Evolutionary conservation across 1,140 invertebrate genomes (phyloP).

Genomic region (Laodelphax striatellus): DNA sequence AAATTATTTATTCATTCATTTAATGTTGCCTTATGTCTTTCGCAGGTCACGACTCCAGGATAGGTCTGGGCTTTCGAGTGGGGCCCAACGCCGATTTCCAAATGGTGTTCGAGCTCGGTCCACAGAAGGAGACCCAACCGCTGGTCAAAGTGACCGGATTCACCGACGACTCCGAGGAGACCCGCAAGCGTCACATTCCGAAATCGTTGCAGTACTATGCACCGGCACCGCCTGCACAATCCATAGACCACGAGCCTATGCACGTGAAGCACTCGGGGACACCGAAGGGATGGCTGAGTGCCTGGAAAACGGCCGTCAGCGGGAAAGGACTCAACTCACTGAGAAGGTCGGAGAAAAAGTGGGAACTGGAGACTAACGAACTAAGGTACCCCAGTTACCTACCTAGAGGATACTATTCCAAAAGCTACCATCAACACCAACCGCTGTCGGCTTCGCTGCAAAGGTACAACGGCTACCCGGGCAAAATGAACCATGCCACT

Average conservation of each 20-base stretch:
- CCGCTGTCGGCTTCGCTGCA: not conserved
- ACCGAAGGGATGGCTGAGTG: conserved; percentile 3
- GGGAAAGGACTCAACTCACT: not conserved
- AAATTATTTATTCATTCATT: no score
- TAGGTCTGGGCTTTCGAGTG: conserved; percentile 65
- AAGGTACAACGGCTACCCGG: not conserved
- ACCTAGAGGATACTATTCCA: no score
- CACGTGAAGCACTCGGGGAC: conserved; percentile 2
- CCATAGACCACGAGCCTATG: not conserved
- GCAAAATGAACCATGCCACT: conserved; percentile 9
- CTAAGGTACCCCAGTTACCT: no score
- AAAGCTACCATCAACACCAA: not conserved
- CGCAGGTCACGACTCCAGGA: conserved; percentile 62
- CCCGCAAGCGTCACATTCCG: not conserved
- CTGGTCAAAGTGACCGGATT: conserved; percentile 25
- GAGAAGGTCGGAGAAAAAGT: not conserved
- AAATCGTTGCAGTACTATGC: not conserved
- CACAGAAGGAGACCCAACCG: conserved; percentile 53
- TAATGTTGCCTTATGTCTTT: no score
- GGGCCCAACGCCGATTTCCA: conserved; percentile 72
- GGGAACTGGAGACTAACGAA: not conserved
- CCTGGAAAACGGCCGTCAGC: conserved; percentile 1
- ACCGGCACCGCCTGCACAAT: not conserved
- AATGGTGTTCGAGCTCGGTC: conserved; percentile 60
- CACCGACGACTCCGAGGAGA: not conserved